Base-by-base conservation (phyloP, 2,797 vertebrate species). In the Sebastolobus alascanus region DNA sequence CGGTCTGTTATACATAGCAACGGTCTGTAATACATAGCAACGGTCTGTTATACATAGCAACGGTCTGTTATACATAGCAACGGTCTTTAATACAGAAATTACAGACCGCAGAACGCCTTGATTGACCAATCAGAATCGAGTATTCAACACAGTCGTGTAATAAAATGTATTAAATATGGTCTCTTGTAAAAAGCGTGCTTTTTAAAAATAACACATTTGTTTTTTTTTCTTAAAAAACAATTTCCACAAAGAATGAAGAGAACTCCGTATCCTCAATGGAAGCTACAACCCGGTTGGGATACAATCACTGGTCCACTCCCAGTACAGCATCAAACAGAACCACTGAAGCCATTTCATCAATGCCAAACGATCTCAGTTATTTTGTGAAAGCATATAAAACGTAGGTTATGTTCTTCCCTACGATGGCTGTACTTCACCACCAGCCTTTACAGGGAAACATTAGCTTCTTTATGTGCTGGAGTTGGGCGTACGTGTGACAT, bases 401-500 rank as follows among this genome's bases (percentile, higher is more conserved):
- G 2, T 0, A 14, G 4, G n/a, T 50, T 31, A n/a, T 9, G 10
- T 29, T 66, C 20, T 14, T 68, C 16, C 3, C 25, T 10, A 3
- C 4, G 20, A 50, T 7, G 3, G 20, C 38, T 40, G 38, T 40
- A 40, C 38, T 12, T 18, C 6, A 55, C 10, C 40, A 43, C 40
- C 54, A 52, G 50, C 38, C 46, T 29, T 20, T 22, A n/a, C 60
- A 46, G 5, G n/a, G 10, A 61, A 8, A 27, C n/a, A 9, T 8
- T 20, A 59, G n/a, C 59, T 27, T 8, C 25, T 63, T 14, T 12
- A 2, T 46, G 22, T 73, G 46, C n/a, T 5, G 64, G 56, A 60
- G 29, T 70, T 73, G 79, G 80, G 68, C 8, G 54, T 35, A 10
- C 2, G 35, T 59, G 67, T 70, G 59, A 68, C 66, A 31, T 80